Base-by-base conservation (phyloP, 2,888 invertebrate genomes). In the Lumbricus terrestris region DNA sequence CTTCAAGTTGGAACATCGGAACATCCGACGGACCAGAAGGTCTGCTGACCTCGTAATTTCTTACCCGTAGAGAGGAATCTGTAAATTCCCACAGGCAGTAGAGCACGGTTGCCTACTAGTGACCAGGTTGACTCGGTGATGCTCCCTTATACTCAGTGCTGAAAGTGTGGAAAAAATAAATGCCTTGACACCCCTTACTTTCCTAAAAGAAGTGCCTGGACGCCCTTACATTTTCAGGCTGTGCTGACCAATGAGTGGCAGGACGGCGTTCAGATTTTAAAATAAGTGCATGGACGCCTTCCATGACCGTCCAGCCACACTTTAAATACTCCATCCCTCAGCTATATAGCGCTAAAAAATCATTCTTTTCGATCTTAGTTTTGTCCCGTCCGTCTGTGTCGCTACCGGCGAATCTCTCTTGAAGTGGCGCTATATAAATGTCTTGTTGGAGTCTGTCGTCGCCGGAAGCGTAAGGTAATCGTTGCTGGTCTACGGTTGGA, bases 401-500 rank as follows among this genome's bases (percentile, higher is more conserved):
- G n/a, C n/a, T n/a, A n/a, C n/a, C n/a, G n/a, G n/a, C n/a, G n/a
- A n/a, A n/a, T 11, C n/a, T n/a, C 5, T 69, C 13, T 13, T n/a
- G n/a, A 11, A 69, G n/a, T n/a, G 69, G 69, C n/a, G 69, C 8
- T 69, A n/a, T n/a, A 8, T 69, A n/a, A 69, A 29, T 69, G 11
- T n/a, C 8, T 69, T 1, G n/a, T 69, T n/a, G n/a, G n/a, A 69
- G 69, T n/a, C 69, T n/a, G 69, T n/a, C 69, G 8, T 69, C n/a
- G 8, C 4, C n/a, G n/a, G 29, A n/a, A 69, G 69, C n/a, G 69
- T 69, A 69, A 69, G 11, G 29, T 69, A 69, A 69, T 29, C 69
- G n/a, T 69, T 11, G 69, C 69, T 69, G 88, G 1, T 88, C 40
- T 88, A 88, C 40, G 90, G 90, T 23, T 90, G 90, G n/a, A 82